Evolutionary conservation across 92 coral and sea anemone genomes (phyloP), one percentile per base, ranked within the genome.

Genomic region (Metridium senile): DNA sequence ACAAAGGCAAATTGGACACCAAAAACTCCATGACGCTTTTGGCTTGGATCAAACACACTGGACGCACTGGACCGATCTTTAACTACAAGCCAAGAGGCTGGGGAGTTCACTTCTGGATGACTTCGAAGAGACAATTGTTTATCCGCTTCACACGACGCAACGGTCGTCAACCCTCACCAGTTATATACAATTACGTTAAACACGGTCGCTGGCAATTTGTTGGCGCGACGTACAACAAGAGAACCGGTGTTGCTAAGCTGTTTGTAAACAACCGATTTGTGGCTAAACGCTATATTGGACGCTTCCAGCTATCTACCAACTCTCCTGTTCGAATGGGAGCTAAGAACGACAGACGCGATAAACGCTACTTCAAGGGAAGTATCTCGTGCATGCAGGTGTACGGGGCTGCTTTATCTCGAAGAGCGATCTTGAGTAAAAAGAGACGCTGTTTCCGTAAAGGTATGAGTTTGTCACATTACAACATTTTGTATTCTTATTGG

Each of bases 21-120:
- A 83, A 61, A 64, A 79, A 83, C 1, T 93, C 97, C 9, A 81
- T 89, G 65, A 89, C 97, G 54, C 72, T 93, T 22, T 47, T 93
- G 33, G 90, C 89, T 17, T 89, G 94, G 84, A 81, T 93, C 59
- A 76, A 80, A 74, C 90, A 80, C 74, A 72, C 79, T 66, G 97
- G 97, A 4, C 64, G 68, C 34, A 67, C 77, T 0, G 97, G 97
- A 26, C 97, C 97, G n/a, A 89, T 92, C 70, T 83, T 92, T 52
- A 85, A 92, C 77, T 88, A 84, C 75, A 66, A 74, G 59, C 80
- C 89, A 26, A 76, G 76, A 28, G 75, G 85, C 61, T 77, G 88
- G 84, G 88, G 84, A 23, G 88, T 84, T 0, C 84, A 84, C 27
- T 77, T 84, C 49, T 84, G 84, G 88, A 84, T 84, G 88, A 54